A percentile compares a stretch with the other conserved stretches of the same genome.
Conservation (phyloP, 2,888 invertebrate genomes). For the Brachyptera risi region DNA sequence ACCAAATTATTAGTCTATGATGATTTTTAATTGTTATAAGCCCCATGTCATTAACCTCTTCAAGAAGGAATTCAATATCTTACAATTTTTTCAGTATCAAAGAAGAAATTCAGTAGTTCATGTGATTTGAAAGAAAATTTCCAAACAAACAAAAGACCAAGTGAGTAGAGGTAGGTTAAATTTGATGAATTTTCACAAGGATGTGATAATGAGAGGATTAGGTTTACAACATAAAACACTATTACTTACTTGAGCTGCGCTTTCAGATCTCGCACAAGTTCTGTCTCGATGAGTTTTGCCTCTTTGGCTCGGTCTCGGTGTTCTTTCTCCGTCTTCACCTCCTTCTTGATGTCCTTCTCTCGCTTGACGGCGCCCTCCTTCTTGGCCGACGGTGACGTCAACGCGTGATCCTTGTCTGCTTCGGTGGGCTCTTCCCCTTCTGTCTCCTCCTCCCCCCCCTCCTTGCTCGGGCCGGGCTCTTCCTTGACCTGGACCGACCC, state of each 20-base stretch:
- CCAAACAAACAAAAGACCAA: neutral
- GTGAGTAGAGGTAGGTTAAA: conserved; percentile 15
- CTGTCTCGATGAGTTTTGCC: conserved; percentile 61
- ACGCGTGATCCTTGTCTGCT: conserved; percentile 53
- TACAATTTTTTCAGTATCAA: too few species aligned
- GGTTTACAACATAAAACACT: neutral
- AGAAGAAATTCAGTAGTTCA: too few species aligned
- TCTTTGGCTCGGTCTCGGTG: conserved; percentile 58
- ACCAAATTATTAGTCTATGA: too few species aligned
- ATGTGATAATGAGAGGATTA: neutral
- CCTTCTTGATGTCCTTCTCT: conserved; percentile 56
- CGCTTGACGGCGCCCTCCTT: conserved; percentile 48
- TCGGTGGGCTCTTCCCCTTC: conserved; percentile 45
- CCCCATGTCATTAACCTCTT: too few species aligned
- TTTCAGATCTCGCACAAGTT: conserved; percentile 80
- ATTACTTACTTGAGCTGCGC: conserved; percentile 81
- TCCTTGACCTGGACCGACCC: conserved; percentile 51
- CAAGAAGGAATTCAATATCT: too few species aligned
- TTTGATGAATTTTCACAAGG: conserved; percentile 5
- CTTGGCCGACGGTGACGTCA: conserved; percentile 41
- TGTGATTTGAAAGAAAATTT: neutral
- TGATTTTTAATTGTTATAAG: too few species aligned
- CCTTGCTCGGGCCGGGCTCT: conserved; percentile 48
- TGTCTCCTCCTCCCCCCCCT: conserved; percentile 37
- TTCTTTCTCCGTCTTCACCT: conserved; percentile 44